Percentiles rank a stretch among this genome's conserved stretches.
Evolutionary conservation across 2,113 vertebrate genomes (phyloP).

Genomic region (Otolemur garnettii): DNA sequence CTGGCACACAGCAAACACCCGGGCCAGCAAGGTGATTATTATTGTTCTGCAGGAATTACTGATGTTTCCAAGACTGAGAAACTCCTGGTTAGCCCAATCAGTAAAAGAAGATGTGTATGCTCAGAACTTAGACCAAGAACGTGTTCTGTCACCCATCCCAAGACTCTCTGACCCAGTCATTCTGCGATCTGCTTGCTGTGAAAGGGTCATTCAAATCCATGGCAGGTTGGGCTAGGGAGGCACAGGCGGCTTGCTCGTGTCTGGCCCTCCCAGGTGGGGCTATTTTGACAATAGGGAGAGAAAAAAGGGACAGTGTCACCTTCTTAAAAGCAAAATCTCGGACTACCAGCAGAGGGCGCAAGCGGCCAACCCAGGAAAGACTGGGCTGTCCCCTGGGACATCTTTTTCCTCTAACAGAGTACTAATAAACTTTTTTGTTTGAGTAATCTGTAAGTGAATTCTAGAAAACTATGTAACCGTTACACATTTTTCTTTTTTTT

Average conservation of each 20-base stretch:
- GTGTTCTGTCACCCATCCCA: not conserved
- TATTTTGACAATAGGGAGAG: not conserved
- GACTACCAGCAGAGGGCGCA: conserved; percentile 29
- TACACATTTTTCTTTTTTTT: not conserved
- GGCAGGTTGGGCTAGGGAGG: accelerated
- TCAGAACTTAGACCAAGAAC: not conserved
- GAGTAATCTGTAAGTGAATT: not conserved
- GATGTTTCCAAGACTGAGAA: not conserved
- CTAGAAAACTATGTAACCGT: not conserved
- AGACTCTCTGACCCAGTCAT: not conserved
- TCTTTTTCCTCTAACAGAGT: not conserved
- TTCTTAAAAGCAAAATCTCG: not conserved
- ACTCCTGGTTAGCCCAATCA: not conserved
- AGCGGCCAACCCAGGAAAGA: not conserved
- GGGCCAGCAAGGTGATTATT: not conserved
- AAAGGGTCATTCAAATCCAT: not conserved
- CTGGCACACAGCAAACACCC: not conserved
- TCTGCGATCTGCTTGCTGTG: not conserved
- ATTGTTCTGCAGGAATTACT: not conserved
- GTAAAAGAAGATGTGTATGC: not conserved
- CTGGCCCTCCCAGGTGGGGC: too few relatives aligned
- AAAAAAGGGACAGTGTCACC: not conserved
- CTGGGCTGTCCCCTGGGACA: accelerated
- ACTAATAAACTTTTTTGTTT: not conserved
- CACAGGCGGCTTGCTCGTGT: not conserved